Percentiles rank a stretch among this genome's conserved stretches.
phyloP scores from a whole-genome alignment of 2,113 vertebrate species.

The Varanus komodoensis region DNA sequence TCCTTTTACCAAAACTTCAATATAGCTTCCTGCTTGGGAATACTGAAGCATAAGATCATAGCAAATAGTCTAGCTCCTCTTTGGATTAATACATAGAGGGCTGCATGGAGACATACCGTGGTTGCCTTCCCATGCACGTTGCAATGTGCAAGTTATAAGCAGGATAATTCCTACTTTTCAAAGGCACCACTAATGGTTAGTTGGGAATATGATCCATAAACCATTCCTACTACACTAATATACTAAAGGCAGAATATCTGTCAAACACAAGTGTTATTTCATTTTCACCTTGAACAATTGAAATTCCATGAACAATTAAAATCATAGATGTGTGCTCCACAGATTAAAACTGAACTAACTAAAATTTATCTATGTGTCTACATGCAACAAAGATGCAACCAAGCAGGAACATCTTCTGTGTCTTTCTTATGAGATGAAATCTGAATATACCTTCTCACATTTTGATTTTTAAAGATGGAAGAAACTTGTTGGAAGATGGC shows the following conservation, averaged over 20 bases:
- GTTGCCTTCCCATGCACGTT: background rate
- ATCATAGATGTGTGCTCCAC: no score
- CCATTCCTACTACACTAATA: background rate
- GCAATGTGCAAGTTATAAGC: background rate
- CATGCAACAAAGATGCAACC: background rate
- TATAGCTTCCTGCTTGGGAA: background rate
- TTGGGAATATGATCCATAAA: background rate
- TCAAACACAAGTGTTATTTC: background rate
- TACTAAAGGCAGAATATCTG: background rate
- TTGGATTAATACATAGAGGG: background rate
- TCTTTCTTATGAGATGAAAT: background rate
- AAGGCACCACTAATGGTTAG: background rate
- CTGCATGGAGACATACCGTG: background rate
- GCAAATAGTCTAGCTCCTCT: background rate
- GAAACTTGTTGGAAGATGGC: background rate
- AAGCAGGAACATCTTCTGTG: background rate
- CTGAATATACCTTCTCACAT: background rate
- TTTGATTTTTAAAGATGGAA: background rate
- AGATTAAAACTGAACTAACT: background rate
- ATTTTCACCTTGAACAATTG: background rate
- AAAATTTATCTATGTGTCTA: background rate
- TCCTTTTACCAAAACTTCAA: background rate
- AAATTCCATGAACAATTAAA: background rate
- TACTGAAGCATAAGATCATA: background rate
- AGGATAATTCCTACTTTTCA: background rate